phyloP scores from a whole-genome alignment of 2,888 invertebrate genomes.

The Chydorus sphaericus region DNA sequence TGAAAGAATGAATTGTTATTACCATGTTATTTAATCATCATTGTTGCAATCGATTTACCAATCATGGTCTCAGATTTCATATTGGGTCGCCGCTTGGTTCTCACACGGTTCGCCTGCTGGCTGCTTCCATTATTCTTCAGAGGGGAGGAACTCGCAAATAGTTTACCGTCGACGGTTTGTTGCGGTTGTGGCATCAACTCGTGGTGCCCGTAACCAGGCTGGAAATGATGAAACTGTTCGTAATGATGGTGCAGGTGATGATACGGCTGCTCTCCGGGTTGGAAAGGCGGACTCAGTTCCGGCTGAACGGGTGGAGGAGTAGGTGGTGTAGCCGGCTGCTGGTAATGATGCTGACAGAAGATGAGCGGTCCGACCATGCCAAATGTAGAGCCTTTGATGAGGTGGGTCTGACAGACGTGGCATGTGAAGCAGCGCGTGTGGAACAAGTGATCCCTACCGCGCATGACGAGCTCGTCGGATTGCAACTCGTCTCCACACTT shows the following conservation, averaged over 20 bases:
- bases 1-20: background rate
- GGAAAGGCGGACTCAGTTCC: background rate
- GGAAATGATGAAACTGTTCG: background rate
- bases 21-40: no score
- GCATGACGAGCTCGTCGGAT: slow-evolving; percentile 85
- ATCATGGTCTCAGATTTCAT: background rate
- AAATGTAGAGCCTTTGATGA: slow-evolving; percentile 89
- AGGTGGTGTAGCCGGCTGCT: slow-evolving; percentile 32
- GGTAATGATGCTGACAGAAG: slow-evolving; percentile 64
- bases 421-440: slow-evolving; percentile 92
- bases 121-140: no score
- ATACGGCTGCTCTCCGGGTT: no score
- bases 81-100: background rate
- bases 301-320: background rate
- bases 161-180: slow-evolving; percentile 31
- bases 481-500: slow-evolving; percentile 78
- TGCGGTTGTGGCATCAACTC: slow-evolving; percentile 28
- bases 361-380: slow-evolving; percentile 78
- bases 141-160: slow-evolving; percentile 28
- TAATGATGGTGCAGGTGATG: background rate
- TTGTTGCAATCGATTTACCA: background rate
- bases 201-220: slow-evolving; percentile 24
- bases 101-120: background rate
- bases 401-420: slow-evolving; percentile 65
- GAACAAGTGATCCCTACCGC: slow-evolving; percentile 80